Conservation (phyloP, 2,113 vertebrate species). For the Blennius ocellaris region DNA sequence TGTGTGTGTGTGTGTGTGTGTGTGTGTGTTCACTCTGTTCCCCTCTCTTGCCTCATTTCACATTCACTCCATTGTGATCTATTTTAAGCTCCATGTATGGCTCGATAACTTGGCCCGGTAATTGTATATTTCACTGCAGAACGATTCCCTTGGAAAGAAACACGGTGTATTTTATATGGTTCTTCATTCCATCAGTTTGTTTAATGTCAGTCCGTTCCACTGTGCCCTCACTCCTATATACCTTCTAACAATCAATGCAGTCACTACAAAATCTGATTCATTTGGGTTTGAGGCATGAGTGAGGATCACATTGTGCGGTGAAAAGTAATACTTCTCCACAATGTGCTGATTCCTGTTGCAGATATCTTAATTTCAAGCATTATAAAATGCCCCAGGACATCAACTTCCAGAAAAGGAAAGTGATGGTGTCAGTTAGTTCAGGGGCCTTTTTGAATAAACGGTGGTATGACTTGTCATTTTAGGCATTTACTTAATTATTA, state of each 20-base stretch:
- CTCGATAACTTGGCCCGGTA: slow-evolving; percentile 1
- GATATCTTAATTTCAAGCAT: slow-evolving; percentile 5
- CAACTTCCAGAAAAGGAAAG: slow-evolving; percentile 7
- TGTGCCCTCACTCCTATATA: neutral
- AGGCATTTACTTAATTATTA: no score
- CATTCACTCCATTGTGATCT: slow-evolving; percentile 37
- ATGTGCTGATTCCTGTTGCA: neutral
- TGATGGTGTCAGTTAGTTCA: neutral
- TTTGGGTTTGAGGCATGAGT: neutral
- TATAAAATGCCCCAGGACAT: neutral
- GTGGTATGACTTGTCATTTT: neutral
- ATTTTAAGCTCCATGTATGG: slow-evolving; percentile 39
- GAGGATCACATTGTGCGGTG: neutral
- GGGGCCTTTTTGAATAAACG: neutral
- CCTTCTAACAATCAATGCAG: neutral
- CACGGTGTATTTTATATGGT: neutral
- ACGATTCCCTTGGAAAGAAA: neutral
- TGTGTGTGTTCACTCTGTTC: slow-evolving; percentile 15
- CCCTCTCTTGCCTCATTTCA: slow-evolving; percentile 29
- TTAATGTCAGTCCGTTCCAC: neutral
- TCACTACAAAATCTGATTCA: neutral
- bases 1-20: slow-evolving; percentile 28
- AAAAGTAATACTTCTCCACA: neutral
- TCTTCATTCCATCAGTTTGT: neutral
- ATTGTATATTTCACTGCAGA: slow-evolving; percentile 1